Evolutionary conservation across 2,797 vertebrate genomes (phyloP), one percentile per base, ranked within the genome.

Genomic region (Cetoscarus ocellatus): DNA sequence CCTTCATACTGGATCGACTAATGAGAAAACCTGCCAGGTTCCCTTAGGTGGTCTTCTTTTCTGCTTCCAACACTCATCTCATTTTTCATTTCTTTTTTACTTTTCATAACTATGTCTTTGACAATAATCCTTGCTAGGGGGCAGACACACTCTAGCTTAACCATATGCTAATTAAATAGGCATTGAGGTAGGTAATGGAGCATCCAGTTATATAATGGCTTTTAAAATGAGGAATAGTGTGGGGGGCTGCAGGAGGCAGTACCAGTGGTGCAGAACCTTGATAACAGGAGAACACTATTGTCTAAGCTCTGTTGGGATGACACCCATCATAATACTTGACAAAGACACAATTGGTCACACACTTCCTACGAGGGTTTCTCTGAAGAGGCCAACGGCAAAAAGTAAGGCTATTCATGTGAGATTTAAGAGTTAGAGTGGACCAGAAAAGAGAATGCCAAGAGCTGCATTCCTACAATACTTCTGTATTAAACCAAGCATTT

Each of bases 151-250:
- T 68, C 63, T 72, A 78, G 69, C 61, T 75, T 48, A 71, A 60
- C 72, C 70, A 62, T 63, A 78, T 74, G 77, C 56, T 67, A 75
- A 83, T 87, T 71, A 82, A 74, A 83, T 36, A 67, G 68, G 47
- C 62, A 7, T 66, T 70, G 51, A 79, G 57, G 63, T 56, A 71
- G 60, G 57, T 15, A 42, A 71, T 49, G 65, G 14, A 72, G 61
- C 48, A 70, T 62, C 70, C 51, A 67, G 72, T 74, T 67, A 62
- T 61, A 44, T 73, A 85, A 83, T 62, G 73, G 43, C 55, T 75
- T 52, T 74, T 63, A 77, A 76, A 75, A 72, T 45, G 58, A 61
- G 53, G 39, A 42, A 64, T 66, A 54, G 66, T 56, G 58, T 53
- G 65, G 18, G 48, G 53, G 44, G 58, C 38, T 19, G 51, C 61